Evolutionary conservation across 2,888 invertebrate genomes (phyloP).

Genomic region (Lampropteryx suffumata): DNA sequence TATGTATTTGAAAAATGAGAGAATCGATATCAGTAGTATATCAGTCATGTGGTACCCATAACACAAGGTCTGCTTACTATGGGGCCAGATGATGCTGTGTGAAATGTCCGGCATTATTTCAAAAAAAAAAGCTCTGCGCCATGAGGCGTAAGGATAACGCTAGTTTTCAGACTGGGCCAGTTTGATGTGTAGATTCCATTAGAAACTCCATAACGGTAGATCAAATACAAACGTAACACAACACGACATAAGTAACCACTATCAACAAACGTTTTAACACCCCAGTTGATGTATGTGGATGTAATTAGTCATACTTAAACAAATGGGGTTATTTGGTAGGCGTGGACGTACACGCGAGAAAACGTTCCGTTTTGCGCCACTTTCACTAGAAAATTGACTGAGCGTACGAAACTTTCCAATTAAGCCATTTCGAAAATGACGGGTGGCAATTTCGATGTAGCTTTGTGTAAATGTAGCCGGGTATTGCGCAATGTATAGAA

Average conservation of each 20-base stretch:
- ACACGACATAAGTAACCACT: constrained; percentile 34
- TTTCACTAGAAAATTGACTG: constrained; percentile 33
- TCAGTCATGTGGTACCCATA: no score
- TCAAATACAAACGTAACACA: constrained; percentile 27
- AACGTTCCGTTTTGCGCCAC: constrained; percentile 59
- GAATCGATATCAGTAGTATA: no score
- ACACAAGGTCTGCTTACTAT: no score
- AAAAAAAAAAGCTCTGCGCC: no score
- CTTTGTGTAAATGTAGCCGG: constrained; percentile 41
- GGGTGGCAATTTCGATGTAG: constrained; percentile 46
- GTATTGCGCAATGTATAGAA: constrained; percentile 42
- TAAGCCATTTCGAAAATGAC: constrained; percentile 72
- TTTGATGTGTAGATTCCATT: no score
- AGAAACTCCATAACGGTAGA: no score
- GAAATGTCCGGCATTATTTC: no score
- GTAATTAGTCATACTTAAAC: constrained; percentile 52
- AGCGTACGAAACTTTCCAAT: constrained; percentile 70
- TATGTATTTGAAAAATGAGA: no score
- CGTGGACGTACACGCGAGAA: constrained; percentile 69
- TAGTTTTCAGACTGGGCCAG: no score
- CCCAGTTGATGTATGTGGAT: constrained; percentile 37
- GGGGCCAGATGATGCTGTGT: no score
- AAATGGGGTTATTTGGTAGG: constrained; percentile 48
- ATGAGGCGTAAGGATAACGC: no score
- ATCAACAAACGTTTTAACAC: constrained; percentile 39